Conservation (phyloP, 92 coral and sea anemone genomes). For the Plumapathes pennacea region DNA sequence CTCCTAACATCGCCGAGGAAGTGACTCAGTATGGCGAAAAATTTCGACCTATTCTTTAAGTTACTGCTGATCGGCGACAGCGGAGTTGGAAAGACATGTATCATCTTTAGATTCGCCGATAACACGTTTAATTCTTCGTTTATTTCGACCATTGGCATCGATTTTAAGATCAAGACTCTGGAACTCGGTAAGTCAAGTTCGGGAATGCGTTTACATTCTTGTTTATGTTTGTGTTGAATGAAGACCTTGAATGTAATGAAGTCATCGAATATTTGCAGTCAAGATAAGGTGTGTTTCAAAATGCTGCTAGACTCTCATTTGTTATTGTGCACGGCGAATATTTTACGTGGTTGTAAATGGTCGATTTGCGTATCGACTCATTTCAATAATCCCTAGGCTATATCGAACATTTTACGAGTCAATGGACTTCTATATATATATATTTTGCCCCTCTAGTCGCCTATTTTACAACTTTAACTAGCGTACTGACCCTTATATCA, state of each 20-base stretch:
- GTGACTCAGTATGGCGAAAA: conserved; percentile 48
- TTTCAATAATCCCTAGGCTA: too few species aligned
- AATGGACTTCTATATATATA: too few species aligned
- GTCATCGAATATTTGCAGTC: neutral
- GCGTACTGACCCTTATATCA: too few species aligned
- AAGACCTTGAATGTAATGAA: neutral
- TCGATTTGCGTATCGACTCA: too few species aligned
- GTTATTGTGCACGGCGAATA: too few species aligned
- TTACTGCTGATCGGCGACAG: conserved; percentile 68
- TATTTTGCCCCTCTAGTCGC: too few species aligned
- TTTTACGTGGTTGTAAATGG: too few species aligned
- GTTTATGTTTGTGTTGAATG: neutral
- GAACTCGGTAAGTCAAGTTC: conserved; percentile 49
- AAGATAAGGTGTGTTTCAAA: too few species aligned
- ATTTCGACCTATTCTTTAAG: conserved; percentile 72
- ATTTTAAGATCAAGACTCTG: conserved; percentile 64
- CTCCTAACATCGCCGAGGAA: neutral
- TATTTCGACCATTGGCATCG: conserved; percentile 59
- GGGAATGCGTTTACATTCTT: too few species aligned
- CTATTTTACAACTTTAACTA: too few species aligned
- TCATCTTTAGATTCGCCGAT: conserved; percentile 47
- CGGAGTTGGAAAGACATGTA: conserved; percentile 60
- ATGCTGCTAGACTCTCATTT: too few species aligned
- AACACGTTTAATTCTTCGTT: conserved; percentile 45
- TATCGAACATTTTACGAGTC: too few species aligned